Evolutionary conservation across 2,888 invertebrate species (phyloP), one percentile per base, ranked within the genome.

Genomic region (Lamellibrachia columna): DNA sequence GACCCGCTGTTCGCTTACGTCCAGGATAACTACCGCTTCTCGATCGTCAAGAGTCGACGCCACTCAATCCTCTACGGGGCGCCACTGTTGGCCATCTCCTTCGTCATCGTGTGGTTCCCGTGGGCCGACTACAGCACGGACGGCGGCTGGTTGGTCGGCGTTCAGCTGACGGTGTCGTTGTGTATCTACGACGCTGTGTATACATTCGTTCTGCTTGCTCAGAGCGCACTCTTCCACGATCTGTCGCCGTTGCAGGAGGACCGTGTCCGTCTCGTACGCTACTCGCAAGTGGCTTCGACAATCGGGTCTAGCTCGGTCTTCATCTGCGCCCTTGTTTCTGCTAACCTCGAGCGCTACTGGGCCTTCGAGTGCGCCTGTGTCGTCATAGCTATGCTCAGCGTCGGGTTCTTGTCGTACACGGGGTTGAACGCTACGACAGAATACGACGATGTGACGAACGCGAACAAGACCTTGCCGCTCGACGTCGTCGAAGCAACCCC

Each of bases 1-100:
- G 97, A 97, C 93, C 97, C 97, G 0, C 93, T 97, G 90, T 97
- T 97, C 94, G 97, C 97, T 9, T 96, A 96, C 93, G 93, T 95
- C 2, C 96, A 96, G 93, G 96, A 96, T 93, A 95, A 94, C n/a
- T 94, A 95, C 52, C 94, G 94, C 15, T 95, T 93, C 60, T 92
- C 93, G 53, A 96, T 96, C 95, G 95, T 97, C 22, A 95, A 95
- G 92, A 96, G 95, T 52, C 95, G 97, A 6, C 94, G 96, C 11
- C 95, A 95, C 90, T 96, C 96, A 91, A 96, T 97, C 93, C 95
- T 96, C 28, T 96, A 96, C 92, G 95, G 96, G 15, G 96, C 96
- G 3, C 97, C 97, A 2, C 94, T 97, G 9, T 96, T 96, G 93
- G 96, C 95, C 3, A 40, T 96, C 15, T 96, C 96, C 0, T 97